These are phyloP conservation scores for Phacellophora camtschatica DNA, from an alignment of 30 jellyfish, hydroid and myxozoan genomes.

Conservation along the genomic window DNA sequence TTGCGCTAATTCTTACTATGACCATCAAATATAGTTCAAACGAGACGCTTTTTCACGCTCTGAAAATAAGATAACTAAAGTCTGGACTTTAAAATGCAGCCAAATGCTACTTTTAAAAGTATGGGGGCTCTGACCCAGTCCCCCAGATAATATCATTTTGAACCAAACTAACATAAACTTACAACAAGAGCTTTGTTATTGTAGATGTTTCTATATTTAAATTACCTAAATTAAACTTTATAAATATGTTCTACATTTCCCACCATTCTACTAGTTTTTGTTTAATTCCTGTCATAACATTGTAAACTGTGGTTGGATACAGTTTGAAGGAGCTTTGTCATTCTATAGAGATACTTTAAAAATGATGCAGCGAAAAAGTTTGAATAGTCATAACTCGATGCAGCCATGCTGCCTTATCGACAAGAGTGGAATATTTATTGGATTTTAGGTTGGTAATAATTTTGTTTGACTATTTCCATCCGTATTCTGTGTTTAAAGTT, in stretches of 20 bases:
- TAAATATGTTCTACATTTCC: conserved; percentile 1
- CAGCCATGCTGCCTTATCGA: conserved; percentile 19
- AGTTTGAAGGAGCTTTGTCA: conserved; percentile 5
- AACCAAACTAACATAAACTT: no score
- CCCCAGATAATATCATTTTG: not conserved
- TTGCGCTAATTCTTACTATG: not conserved
- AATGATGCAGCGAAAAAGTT: conserved; percentile 23
- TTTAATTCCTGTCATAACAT: conserved; percentile 3
- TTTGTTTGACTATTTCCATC: not conserved
- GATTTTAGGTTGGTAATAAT: conserved; percentile 20
- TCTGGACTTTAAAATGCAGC: not conserved
- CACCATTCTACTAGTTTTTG: conserved; percentile 11
- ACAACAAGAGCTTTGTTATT: conserved; percentile 4
- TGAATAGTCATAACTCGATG: conserved; percentile 1
- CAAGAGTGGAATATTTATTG: conserved; percentile 11
- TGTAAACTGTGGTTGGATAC: conserved; percentile 26
- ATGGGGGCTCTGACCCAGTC: not conserved
- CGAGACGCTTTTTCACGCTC: not conserved
- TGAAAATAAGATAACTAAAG: not conserved
- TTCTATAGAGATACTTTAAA: conserved; percentile 8
- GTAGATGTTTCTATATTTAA: conserved; percentile 1
- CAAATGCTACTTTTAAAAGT: no score
- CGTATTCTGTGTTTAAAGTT: conserved; percentile 4
- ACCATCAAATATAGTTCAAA: not conserved
- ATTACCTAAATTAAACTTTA: not conserved